phyloP scores from a whole-genome alignment of 2,888 invertebrate species.

The Tuta absoluta region DNA sequence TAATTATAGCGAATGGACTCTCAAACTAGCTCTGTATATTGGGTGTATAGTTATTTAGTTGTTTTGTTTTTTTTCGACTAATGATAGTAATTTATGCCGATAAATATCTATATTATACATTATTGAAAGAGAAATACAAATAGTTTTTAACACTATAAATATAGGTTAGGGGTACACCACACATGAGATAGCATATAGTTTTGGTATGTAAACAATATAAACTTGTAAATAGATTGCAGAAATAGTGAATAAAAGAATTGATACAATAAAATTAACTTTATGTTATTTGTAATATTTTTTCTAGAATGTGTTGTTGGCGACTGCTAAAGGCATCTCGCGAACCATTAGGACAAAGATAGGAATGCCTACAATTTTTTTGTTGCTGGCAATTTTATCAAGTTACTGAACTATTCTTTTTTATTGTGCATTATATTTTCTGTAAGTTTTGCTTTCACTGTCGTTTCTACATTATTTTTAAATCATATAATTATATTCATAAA shows the following conservation, averaged over 20 bases:
- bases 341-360: constrained; percentile 52
- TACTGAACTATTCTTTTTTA: constrained; percentile 60
- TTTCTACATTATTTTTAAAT: constrained; percentile 80
- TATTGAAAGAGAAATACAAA: constrained; percentile 78
- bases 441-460: constrained; percentile 79
- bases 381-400: constrained; percentile 65
- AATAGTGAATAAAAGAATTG: constrained; percentile 74
- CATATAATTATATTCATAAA: constrained; percentile 80
- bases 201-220: constrained; percentile 76
- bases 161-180: constrained; percentile 77
- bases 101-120: constrained; percentile 72
- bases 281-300: constrained; percentile 75
- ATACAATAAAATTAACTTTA: constrained; percentile 77
- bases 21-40: constrained; percentile 76
- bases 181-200: constrained; percentile 76
- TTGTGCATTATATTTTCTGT: constrained; percentile 77
- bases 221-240: constrained; percentile 76
- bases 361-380: constrained; percentile 58
- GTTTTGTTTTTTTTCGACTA: constrained; percentile 70
- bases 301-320: constrained; percentile 57
- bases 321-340: constrained; percentile 34
- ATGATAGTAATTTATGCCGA: constrained; percentile 80
- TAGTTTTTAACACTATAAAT: constrained; percentile 78
- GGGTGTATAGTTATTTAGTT: constrained; percentile 77
- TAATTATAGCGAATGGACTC: constrained; percentile 68